Percentiles rank a stretch among this genome's conserved stretches.
phyloP scores from a whole-genome alignment of 2,797 vertebrate genomes.

The Sternarchorhynchus goeldii region DNA sequence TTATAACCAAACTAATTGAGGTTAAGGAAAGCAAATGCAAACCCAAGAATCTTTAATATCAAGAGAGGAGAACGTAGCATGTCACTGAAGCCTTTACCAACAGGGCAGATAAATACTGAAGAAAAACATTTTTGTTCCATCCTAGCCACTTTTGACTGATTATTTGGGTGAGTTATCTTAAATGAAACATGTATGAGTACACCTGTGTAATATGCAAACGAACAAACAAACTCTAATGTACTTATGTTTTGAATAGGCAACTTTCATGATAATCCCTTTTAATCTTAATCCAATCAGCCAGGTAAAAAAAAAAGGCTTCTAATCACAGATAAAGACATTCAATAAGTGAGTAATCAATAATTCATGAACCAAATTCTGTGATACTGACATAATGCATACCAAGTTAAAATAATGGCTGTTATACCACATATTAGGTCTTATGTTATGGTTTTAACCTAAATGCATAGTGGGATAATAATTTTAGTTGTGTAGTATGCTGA shows the following conservation, averaged over 20 bases:
- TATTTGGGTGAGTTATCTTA: slow-evolving; percentile 50
- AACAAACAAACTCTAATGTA: slow-evolving; percentile 24
- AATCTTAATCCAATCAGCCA: slow-evolving; percentile 7
- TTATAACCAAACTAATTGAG: slow-evolving; percentile 67
- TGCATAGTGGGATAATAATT: not conserved
- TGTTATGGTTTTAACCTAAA: not conserved
- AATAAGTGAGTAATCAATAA: not conserved
- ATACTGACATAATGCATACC: not conserved
- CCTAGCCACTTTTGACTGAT: slow-evolving; percentile 62
- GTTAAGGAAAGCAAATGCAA: slow-evolving; percentile 74
- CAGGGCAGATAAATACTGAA: slow-evolving; percentile 70
- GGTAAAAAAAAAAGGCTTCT: not conserved
- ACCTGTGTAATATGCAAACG: slow-evolving; percentile 29
- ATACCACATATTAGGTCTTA: not conserved
- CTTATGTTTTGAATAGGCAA: slow-evolving; percentile 34
- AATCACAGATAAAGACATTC: slow-evolving; percentile 26
- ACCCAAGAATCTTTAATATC: slow-evolving; percentile 64
- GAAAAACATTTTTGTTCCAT: slow-evolving; percentile 67
- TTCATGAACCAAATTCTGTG: not conserved
- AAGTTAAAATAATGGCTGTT: not conserved
- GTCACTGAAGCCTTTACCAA: slow-evolving; percentile 67
- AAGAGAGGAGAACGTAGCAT: slow-evolving; percentile 61
- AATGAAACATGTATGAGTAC: not conserved
- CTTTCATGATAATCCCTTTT: slow-evolving; percentile 5
- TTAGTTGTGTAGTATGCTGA: not conserved